Conservation (phyloP, 1,140 invertebrate genomes). For the Probaryconus sp. region DNA sequence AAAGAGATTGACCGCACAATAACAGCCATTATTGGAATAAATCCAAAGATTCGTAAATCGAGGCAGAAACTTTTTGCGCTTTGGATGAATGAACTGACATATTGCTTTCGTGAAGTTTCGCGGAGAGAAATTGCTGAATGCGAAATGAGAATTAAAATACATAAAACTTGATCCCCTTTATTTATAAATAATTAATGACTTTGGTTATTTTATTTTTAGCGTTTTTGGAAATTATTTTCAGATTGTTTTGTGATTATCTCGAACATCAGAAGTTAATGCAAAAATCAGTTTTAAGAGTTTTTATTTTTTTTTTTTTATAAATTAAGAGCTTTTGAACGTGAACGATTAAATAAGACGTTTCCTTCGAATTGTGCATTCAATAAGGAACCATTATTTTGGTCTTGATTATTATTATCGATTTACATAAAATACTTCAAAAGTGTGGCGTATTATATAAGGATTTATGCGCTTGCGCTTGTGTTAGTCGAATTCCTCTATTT, state of each 20-base stretch:
- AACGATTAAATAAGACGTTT: neutral
- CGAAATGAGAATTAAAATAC: conserved; percentile 7
- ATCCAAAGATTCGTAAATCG: neutral
- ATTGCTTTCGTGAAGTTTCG: no score
- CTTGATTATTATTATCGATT: no score
- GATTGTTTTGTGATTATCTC: no score
- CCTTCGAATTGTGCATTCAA: neutral
- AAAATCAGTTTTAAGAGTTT: no score
- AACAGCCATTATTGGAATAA: conserved; percentile 10
- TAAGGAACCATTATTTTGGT: neutral
- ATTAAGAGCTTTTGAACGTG: no score
- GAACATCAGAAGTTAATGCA: no score
- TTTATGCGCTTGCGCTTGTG: conserved; percentile 15
- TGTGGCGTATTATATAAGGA: conserved; percentile 4
- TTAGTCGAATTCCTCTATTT: conserved; percentile 20
- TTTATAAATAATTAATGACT: conserved; percentile 25
- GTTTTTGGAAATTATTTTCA: no score
- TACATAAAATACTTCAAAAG: conserved; percentile 12
- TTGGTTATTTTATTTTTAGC: neutral
- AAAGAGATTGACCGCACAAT: conserved; percentile 17
- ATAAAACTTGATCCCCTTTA: no score
- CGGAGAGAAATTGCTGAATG: conserved; percentile 18
- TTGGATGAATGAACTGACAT: conserved; percentile 5
- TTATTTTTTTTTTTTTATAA: no score
- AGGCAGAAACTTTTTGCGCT: neutral